A percentile compares a stretch with the other conserved stretches of the same genome.
These are phyloP conservation scores for Pogonophryne albipinna DNA, from an alignment of 2,797 vertebrate species.

Conservation along the genomic window DNA sequence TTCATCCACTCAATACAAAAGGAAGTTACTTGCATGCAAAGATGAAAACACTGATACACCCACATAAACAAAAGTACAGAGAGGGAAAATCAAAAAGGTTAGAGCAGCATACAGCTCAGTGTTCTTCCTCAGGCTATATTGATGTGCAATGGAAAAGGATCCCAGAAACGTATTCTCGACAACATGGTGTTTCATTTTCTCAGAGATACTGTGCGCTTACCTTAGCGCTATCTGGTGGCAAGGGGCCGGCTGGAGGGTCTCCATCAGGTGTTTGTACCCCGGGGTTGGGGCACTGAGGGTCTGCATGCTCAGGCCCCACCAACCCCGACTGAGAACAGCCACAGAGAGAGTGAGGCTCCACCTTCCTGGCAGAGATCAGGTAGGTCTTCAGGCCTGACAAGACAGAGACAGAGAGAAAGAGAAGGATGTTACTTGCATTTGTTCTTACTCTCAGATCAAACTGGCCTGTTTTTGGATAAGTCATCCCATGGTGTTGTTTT, in stretches of 20 bases:
- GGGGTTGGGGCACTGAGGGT: slow-evolving; percentile 68
- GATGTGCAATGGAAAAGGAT: slow-evolving; percentile 27
- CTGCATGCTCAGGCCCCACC: slow-evolving; percentile 79
- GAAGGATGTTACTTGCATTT: slow-evolving; percentile 15
- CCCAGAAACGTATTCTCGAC: slow-evolving; percentile 26
- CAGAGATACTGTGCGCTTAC: slow-evolving; percentile 66
- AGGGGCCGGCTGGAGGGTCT: slow-evolving; percentile 70
- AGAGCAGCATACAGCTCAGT: slow-evolving; percentile 27
- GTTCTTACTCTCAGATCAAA: slow-evolving; percentile 18
- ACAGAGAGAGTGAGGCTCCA: slow-evolving; percentile 85
- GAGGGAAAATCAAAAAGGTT: slow-evolving; percentile 32
- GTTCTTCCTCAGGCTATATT: slow-evolving; percentile 52
- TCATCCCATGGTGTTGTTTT: slow-evolving; percentile 30
- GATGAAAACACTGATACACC: slow-evolving; percentile 41
- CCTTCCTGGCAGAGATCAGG: slow-evolving; percentile 92
- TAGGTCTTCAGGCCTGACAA: slow-evolving; percentile 92
- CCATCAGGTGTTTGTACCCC: slow-evolving; percentile 75
- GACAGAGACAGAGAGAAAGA: slow-evolving; percentile 13
- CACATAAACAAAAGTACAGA: slow-evolving; percentile 45
- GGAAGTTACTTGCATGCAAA: slow-evolving; percentile 24
- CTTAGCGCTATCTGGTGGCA: slow-evolving; percentile 84
- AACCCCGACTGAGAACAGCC: slow-evolving; percentile 87
- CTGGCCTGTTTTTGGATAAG: slow-evolving; percentile 6
- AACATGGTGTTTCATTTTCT: slow-evolving; percentile 9
- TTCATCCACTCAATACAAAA: slow-evolving; percentile 17